Conservation (phyloP, 2,888 invertebrate genomes). For the Pogonocherus hispidulus region DNA sequence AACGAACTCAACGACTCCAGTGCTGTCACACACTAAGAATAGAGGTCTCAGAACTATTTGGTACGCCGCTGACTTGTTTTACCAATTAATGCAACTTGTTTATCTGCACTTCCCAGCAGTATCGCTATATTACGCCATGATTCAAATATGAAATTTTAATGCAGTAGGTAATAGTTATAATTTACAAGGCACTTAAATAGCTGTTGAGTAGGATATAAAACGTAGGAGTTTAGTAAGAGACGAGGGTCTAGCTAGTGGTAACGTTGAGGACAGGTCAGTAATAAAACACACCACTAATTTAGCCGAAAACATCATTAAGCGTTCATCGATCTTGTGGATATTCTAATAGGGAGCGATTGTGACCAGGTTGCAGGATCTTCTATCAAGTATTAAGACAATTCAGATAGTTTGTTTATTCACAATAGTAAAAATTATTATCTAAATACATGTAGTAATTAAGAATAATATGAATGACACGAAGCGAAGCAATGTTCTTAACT, state of each 20-base stretch:
- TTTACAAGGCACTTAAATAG: neutral
- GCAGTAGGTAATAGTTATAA: conserved; percentile 9
- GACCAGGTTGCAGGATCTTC: too few species aligned
- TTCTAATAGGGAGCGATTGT: neutral
- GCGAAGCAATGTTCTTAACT: too few species aligned
- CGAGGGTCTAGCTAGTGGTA: conserved; percentile 12
- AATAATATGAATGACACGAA: too few species aligned
- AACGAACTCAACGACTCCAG: too few species aligned
- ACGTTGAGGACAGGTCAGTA: conserved; percentile 13
- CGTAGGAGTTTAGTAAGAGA: neutral
- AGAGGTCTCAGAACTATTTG: neutral
- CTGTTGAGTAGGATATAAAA: conserved; percentile 6
- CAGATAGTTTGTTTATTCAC: too few species aligned
- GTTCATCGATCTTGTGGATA: neutral
- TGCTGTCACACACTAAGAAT: too few species aligned
- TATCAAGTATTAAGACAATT: too few species aligned
- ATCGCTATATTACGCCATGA: neutral
- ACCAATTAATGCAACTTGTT: neutral
- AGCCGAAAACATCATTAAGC: neutral
- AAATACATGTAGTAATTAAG: too few species aligned
- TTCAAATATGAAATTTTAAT: too few species aligned
- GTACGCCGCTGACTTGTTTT: neutral
- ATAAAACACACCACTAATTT: conserved; percentile 20
- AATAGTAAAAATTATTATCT: too few species aligned
- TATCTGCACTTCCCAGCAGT: neutral